Evolutionary conservation across 2,113 vertebrate species (phyloP).

Genomic region (Hyla sarda): DNA sequence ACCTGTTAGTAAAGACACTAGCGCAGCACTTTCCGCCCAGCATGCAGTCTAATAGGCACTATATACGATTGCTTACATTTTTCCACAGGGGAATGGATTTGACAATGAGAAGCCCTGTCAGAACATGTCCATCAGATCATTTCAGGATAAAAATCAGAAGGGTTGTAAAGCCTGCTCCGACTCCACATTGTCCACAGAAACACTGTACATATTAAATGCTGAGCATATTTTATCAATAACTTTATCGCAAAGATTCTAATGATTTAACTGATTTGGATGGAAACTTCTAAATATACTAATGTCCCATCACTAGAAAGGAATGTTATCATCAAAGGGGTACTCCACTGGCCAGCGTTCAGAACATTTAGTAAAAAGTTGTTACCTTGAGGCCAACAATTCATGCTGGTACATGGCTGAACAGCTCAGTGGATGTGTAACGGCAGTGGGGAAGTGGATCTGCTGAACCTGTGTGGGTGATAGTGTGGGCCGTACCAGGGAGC

Average conservation of each 20-base stretch:
- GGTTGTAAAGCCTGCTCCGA: not conserved
- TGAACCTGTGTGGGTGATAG: too few relatives aligned
- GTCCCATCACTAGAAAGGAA: not conserved
- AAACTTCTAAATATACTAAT: not conserved
- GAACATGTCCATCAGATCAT: slow-evolving; percentile 26
- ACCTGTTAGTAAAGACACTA: slow-evolving; percentile 63
- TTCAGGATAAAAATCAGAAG: slow-evolving; percentile 5
- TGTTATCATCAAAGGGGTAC: not conserved
- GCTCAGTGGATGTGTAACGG: too few relatives aligned
- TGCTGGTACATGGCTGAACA: too few relatives aligned
- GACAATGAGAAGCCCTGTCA: slow-evolving; percentile 52
- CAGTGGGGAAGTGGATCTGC: too few relatives aligned
- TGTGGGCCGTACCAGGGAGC: too few relatives aligned
- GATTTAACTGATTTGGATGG: not conserved
- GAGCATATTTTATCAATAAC: not conserved
- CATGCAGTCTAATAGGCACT: slow-evolving; percentile 61
- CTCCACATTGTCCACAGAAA: not conserved
- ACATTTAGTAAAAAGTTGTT: too few relatives aligned
- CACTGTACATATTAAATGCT: slow-evolving; percentile 3
- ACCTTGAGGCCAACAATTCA: too few relatives aligned
- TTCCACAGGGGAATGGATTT: slow-evolving; percentile 64
- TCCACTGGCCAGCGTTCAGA: too few relatives aligned
- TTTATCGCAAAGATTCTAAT: not conserved
- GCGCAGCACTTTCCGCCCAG: slow-evolving; percentile 56
- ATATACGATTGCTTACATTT: slow-evolving; percentile 37